These are phyloP conservation scores for Diadophis punctatus DNA, from an alignment of 2,113 vertebrate genomes.

Conservation along the genomic window DNA sequence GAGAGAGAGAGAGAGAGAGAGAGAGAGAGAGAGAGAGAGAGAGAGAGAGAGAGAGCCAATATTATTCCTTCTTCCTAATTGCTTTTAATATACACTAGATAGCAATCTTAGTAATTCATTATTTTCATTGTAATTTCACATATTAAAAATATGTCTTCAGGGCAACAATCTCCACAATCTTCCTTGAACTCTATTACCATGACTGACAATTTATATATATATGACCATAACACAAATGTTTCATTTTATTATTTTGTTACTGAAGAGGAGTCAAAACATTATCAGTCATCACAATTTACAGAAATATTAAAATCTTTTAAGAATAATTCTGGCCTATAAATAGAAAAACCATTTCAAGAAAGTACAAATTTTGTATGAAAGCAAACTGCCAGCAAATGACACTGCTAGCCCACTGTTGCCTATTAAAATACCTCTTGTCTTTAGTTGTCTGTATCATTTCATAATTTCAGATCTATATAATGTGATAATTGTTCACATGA, in stretches of 20 bases:
- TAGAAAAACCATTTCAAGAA: neutral
- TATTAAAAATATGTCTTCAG: constrained; percentile 54
- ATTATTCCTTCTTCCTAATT: constrained; percentile 42
- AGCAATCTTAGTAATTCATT: constrained; percentile 42
- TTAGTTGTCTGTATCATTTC: neutral
- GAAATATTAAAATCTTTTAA: constrained; percentile 7
- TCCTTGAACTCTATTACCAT: constrained; percentile 76
- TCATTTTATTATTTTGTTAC: constrained; percentile 41
- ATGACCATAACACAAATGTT: constrained; percentile 65
- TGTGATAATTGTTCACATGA: neutral
- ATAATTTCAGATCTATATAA: neutral
- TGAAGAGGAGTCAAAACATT: constrained; percentile 21
- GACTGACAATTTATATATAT: constrained; percentile 69
- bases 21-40: neutral
- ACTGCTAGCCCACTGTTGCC: no score
- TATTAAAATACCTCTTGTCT: neutral
- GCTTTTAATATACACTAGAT: constrained; percentile 45
- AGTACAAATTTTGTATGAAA: neutral
- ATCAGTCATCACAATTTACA: constrained; percentile 2
- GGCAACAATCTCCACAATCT: constrained; percentile 63
- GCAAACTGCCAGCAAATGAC: neutral
- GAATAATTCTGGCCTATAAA: neutral
- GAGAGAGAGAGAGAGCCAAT: neutral
- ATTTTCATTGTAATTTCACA: constrained; percentile 56
- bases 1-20: no score